Base-by-base conservation (phyloP, 2,888 invertebrate genomes). In the Thymelicus sylvestris region DNA sequence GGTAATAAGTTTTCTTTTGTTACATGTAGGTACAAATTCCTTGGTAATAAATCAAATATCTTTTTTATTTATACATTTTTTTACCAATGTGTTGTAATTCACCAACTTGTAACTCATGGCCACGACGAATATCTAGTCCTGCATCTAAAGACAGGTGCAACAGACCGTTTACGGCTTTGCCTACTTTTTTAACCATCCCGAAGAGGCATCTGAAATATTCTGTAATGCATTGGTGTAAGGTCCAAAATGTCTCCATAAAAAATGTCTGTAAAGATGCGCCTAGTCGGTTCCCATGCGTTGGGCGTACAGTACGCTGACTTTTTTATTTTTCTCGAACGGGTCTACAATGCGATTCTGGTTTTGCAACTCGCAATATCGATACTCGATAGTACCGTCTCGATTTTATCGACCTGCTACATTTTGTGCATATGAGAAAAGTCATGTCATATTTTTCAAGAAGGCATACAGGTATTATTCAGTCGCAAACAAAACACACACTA, bases 321-420 rank as follows among this genome's bases (percentile, higher is more conserved):
- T 85, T 82, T 77, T 80, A 81, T 83, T 83, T 86, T 87, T 89
- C 83, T 85, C 82, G 89, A 90, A 91, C 93, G 88, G 86, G 93
- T 92, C 90, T 90, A 90, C 92, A 89, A 89, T 87, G 87, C 87
- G 86, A 90, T 93, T 93, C 93, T 92, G 92, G 93, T 92, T 93
- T 89, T 86, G 89, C 92, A 86, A 89, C 87, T 89, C 82, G 87
- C 87, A 89, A 85, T 87, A 87, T 82, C 87, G 88, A 87, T 89
- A 86, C 83, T 84, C 80, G 84, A 89, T 88, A 86, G 84, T 86
- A 80, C 82, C 81, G 79, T 82, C 82, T 85, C 81, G 84, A 87
- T 89, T 83, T 82, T 85, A 86, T 86, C 81, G 77, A 80, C 77
- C 75, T 77, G 74, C 78, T 81, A 73, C 74, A 74, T 79, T 78